These are phyloP conservation scores for Capitulum mitella DNA, from an alignment of 2,888 invertebrate species.

Conservation along the genomic window DNA sequence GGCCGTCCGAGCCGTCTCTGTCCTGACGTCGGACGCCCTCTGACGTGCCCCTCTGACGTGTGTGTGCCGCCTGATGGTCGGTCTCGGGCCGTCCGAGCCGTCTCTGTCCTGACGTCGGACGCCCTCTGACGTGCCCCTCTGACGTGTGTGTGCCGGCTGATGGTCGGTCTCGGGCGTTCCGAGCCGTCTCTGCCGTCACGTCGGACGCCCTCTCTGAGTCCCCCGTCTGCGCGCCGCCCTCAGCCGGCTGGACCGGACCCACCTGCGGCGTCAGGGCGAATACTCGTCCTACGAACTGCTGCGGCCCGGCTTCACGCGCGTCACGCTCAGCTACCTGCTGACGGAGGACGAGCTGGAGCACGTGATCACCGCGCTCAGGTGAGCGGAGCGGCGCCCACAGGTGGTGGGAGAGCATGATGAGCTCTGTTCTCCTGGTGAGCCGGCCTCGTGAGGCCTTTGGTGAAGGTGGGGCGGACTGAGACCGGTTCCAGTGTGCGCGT, in stretches of 20 bases:
- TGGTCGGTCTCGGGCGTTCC: not conserved
- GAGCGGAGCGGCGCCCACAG: not conserved
- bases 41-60: not conserved
- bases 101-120: not conserved
- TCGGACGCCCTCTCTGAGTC: too few relatives aligned
- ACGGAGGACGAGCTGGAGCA: slow-evolving; percentile 56
- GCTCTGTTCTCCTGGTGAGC: too few relatives aligned
- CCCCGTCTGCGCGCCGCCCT: slow-evolving; percentile 23
- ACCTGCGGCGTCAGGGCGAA: slow-evolving; percentile 48
- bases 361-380: not conserved
- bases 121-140: not conserved
- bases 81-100: not conserved
- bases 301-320: slow-evolving; percentile 75
- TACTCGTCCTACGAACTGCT: slow-evolving; percentile 59
- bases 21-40: slow-evolving; percentile 6
- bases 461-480: too few relatives aligned
- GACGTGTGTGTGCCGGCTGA: not conserved
- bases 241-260: slow-evolving; percentile 47
- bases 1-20: not conserved
- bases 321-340: slow-evolving; percentile 79
- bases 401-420: too few relatives aligned
- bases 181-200: not conserved
- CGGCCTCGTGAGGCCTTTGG: too few relatives aligned
- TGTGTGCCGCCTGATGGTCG: not conserved
- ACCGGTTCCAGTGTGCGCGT: too few relatives aligned